Conservation (phyloP, 2,113 vertebrate genomes). For the Antennarius striatus region DNA sequence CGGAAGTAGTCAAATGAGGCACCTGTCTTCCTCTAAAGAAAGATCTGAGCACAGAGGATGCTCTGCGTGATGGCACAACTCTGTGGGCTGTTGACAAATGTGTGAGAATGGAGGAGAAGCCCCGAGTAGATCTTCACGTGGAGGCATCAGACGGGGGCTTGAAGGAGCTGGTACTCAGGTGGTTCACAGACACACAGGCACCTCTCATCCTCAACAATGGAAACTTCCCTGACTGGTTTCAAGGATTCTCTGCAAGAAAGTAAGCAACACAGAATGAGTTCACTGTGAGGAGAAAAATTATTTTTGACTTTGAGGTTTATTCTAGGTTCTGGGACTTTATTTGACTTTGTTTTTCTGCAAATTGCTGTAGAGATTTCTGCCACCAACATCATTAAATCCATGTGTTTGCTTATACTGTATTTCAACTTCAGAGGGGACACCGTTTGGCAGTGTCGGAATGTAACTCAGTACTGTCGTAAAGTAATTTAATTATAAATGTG, state of each 20-base stretch:
- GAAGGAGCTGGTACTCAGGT: constrained; percentile 78
- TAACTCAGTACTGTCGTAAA: too few species aligned
- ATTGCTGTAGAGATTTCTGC: too few species aligned
- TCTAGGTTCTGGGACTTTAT: too few species aligned
- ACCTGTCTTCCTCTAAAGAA: constrained; percentile 11
- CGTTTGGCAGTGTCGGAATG: too few species aligned
- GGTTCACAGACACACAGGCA: constrained; percentile 87
- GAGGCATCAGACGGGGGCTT: constrained; percentile 63
- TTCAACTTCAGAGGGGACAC: too few species aligned
- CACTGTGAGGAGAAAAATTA: too few species aligned
- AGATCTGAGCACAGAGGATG: neutral
- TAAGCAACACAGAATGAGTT: constrained; percentile 63
- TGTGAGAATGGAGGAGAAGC: constrained; percentile 63
- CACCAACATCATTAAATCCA: too few species aligned
- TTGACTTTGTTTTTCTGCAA: too few species aligned
- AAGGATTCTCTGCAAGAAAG: constrained; percentile 85
- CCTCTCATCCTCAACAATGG: constrained; percentile 71
- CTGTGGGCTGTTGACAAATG: neutral
- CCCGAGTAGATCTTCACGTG: neutral
- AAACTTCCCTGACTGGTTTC: constrained; percentile 86
- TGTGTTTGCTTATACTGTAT: too few species aligned
- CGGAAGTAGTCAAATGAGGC: constrained; percentile 82
- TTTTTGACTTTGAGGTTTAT: too few species aligned
- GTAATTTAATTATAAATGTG: too few species aligned
- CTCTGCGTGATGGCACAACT: neutral